A percentile compares a stretch with the other conserved stretches of the same genome.
Evolutionary conservation across 2,113 vertebrate genomes (phyloP).

Genomic region (Pachyramphus minor): DNA sequence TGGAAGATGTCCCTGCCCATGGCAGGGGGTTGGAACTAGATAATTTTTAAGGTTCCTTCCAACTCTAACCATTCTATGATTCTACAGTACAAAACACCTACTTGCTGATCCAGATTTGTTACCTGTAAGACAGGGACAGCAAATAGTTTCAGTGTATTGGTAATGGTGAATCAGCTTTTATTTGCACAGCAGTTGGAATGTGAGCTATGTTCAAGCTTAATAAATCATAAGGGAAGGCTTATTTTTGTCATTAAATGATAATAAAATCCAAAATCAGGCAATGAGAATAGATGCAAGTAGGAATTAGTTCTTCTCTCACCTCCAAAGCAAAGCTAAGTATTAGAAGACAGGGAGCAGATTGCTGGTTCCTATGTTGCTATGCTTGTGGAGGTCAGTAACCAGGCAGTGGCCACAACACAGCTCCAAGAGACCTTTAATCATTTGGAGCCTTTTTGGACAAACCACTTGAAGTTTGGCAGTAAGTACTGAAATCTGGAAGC

Average conservation of each 20-base stretch:
- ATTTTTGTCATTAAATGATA: background rate
- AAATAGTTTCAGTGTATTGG: background rate
- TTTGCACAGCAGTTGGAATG: background rate
- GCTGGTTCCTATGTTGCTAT: background rate
- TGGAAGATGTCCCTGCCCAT: background rate
- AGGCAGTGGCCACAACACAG: background rate
- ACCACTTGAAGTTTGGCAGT: background rate
- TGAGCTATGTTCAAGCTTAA: background rate
- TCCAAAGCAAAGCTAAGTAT: background rate
- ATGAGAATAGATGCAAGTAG: background rate
- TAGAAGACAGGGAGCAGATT: background rate
- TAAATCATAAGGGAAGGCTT: background rate
- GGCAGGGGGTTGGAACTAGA: background rate
- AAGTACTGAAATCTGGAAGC: background rate
- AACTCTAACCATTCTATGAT: background rate
- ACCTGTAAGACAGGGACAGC: background rate
- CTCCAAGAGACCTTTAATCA: background rate
- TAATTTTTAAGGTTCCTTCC: background rate
- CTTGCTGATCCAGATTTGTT: background rate
- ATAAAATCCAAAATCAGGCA: background rate
- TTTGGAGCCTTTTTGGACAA: background rate
- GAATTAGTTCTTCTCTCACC: background rate
- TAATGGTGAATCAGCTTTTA: background rate
- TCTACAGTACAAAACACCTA: background rate
- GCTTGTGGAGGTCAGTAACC: background rate